Percentiles rank a stretch among this genome's conserved stretches.
Evolutionary conservation across 2,113 vertebrate species (phyloP).

Genomic region (Ardeotis arabs): DNA sequence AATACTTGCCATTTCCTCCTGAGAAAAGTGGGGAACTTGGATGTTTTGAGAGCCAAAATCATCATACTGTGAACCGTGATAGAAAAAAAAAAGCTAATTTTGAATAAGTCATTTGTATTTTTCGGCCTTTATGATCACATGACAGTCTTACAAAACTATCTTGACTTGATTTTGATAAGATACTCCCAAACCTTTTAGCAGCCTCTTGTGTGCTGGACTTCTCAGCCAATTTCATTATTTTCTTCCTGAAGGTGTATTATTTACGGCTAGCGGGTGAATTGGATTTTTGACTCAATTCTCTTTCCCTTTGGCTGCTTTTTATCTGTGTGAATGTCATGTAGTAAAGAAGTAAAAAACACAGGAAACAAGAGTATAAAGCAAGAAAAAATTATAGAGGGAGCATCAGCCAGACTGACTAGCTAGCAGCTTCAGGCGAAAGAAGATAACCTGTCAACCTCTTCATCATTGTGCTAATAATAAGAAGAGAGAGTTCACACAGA

Average conservation of each 20-base stretch:
- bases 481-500: not conserved
- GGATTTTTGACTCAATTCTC: not conserved
- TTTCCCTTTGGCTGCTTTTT: not conserved
- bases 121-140: not conserved
- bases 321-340: not conserved
- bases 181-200: not conserved
- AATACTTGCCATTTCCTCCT: not conserved
- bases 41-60: not conserved
- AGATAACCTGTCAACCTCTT: not conserved
- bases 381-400: not conserved
- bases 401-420: not conserved
- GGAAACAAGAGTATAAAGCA: constrained; percentile 2
- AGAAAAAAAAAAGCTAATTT: not conserved
- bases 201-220: not conserved
- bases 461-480: not conserved
- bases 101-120: not conserved
- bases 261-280: not conserved
- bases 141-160: not conserved
- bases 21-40: not conserved
- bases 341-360: not conserved
- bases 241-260: not conserved
- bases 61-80: not conserved
- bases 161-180: not conserved
- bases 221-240: not conserved
- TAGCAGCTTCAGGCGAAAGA: not conserved